phyloP scores from a whole-genome alignment of 2,113 vertebrate genomes.

The Neogobius melanostomus region DNA sequence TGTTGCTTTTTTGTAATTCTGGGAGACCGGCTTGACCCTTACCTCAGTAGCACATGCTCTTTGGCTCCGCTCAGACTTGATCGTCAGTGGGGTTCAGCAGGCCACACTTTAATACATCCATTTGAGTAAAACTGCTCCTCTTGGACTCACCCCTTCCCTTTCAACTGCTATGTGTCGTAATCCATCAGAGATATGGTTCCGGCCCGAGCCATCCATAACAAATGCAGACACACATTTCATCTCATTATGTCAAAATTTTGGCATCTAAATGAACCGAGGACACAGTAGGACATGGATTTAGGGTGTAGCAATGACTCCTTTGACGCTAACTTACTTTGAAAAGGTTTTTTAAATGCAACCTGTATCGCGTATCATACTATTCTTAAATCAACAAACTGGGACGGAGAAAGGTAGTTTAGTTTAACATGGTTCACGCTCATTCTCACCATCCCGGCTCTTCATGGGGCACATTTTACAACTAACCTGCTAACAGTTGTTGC shows the following conservation, averaged over 20 bases:
- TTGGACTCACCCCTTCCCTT: background rate
- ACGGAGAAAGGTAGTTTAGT: too few species aligned
- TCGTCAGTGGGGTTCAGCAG: slow-evolving; percentile 27
- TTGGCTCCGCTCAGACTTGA: slow-evolving; percentile 3
- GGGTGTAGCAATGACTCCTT: background rate
- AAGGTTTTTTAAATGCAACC: too few species aligned
- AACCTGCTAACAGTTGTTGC: too few species aligned
- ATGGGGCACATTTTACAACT: too few species aligned
- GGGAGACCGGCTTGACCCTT: slow-evolving; percentile 17
- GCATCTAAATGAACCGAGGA: slow-evolving; percentile 6
- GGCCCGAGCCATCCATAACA: background rate
- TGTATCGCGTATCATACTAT: too few species aligned
- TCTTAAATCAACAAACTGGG: too few species aligned
- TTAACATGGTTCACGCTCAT: too few species aligned
- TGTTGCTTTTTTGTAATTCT: slow-evolving; percentile 1
- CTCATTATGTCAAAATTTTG: slow-evolving; percentile 2
- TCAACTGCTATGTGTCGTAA: background rate
- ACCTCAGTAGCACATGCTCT: slow-evolving; percentile 11
- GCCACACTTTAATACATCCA: slow-evolving; percentile 16
- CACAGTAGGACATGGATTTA: slow-evolving; percentile 8
- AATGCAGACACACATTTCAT: slow-evolving; percentile 13
- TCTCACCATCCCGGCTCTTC: too few species aligned
- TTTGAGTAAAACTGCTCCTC: slow-evolving; percentile 19
- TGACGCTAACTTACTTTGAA: background rate
- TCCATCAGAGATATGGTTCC: slow-evolving; percentile 17